A percentile compares a stretch with the other conserved stretches of the same genome.
These are phyloP conservation scores for Corydoras sp. DNA, from an alignment of 2,113 vertebrate genomes.

Conservation along the genomic window DNA sequence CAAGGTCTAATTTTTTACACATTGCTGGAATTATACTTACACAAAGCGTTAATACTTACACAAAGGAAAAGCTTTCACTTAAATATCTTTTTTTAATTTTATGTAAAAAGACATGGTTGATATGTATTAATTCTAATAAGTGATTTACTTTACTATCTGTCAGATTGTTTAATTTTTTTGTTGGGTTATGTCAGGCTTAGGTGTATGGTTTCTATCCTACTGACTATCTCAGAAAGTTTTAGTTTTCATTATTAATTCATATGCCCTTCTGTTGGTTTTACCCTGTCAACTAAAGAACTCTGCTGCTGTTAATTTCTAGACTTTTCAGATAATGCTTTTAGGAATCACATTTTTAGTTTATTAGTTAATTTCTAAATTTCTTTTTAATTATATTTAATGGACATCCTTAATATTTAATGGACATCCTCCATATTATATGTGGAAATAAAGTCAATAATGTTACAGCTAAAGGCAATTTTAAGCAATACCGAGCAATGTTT, in stretches of 20 bases:
- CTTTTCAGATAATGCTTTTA: conserved; percentile 8
- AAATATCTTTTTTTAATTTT: not conserved
- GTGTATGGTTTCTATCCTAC: not conserved
- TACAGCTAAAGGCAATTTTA: no score
- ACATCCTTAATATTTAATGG: no score
- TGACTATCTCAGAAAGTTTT: conserved; percentile 2
- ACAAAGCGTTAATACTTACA: no score
- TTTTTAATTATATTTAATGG: no score
- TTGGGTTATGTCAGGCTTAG: not conserved
- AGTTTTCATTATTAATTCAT: conserved; percentile 29
- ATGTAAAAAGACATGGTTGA: no score
- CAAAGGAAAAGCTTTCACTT: not conserved
- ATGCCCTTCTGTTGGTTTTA: not conserved
- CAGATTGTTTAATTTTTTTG: not conserved
- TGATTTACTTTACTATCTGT: not conserved
- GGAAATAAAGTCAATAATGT: no score
- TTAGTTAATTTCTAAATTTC: no score
- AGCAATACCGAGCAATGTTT: no score
- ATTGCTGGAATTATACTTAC: no score
- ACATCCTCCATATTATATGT: no score
- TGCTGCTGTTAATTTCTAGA: not conserved
- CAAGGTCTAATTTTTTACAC: no score
- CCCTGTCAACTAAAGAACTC: conserved; percentile 8
- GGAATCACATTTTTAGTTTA: not conserved
- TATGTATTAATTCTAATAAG: not conserved